Conservation (phyloP, 1,140 invertebrate species). For the Monochamus saltuarius region DNA sequence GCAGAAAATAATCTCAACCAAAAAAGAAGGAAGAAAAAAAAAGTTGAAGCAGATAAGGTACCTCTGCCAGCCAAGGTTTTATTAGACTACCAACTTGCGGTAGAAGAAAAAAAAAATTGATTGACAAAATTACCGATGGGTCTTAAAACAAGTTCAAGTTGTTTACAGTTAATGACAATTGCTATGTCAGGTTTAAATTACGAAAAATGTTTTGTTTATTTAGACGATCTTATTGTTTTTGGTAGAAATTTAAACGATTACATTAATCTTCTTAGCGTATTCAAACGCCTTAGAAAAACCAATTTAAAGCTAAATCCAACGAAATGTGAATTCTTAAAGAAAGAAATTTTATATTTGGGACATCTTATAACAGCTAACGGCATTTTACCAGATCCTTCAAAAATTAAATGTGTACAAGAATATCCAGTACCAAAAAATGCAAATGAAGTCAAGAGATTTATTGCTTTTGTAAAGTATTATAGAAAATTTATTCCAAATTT, state of each 20-base stretch:
- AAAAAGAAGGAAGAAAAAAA: too few relatives aligned
- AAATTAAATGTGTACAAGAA: neutral
- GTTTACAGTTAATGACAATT: neutral
- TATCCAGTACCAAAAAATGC: neutral
- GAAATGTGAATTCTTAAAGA: constrained; percentile 30
- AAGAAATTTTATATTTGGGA: neutral
- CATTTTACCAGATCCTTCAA: too few relatives aligned
- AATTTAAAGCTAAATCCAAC: constrained; percentile 26
- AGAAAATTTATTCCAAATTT: constrained; percentile 3
- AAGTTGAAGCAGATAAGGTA: too few relatives aligned
- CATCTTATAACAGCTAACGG: neutral
- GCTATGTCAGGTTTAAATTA: neutral
- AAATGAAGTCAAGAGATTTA: neutral
- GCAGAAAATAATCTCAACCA: too few relatives aligned
- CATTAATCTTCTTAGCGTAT: constrained; percentile 14
- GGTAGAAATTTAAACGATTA: constrained; percentile 4
- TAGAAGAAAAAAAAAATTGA: constrained; percentile 38
- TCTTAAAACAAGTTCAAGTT: too few relatives aligned
- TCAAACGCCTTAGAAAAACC: constrained; percentile 21
- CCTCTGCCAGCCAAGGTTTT: too few relatives aligned
- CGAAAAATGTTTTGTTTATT: constrained; percentile 23
- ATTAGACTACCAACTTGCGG: too few relatives aligned
- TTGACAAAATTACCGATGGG: neutral
- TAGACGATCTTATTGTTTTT: constrained; percentile 26
- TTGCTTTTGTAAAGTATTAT: too few relatives aligned